Evolutionary conservation across 2,113 vertebrate genomes (phyloP).

Genomic region (Halichoerus grypus): DNA sequence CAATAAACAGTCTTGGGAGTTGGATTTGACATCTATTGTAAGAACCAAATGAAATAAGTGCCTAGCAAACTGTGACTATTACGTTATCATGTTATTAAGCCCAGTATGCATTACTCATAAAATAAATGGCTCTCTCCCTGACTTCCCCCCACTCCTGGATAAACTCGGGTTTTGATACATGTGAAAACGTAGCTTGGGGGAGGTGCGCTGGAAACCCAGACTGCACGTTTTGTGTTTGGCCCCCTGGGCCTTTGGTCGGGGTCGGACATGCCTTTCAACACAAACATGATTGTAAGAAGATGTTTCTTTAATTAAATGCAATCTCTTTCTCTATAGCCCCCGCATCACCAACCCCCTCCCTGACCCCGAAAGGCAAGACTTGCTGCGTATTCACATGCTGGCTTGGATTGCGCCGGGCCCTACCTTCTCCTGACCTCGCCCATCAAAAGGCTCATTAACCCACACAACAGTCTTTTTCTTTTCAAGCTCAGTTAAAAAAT

Average conservation of each 20-base stretch:
- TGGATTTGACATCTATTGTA: not conserved
- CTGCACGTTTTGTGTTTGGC: not conserved
- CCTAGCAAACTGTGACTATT: not conserved
- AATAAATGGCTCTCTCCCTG: not conserved
- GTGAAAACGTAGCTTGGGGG: not conserved
- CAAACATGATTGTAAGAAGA: constrained; percentile 65
- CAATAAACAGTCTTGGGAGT: not conserved
- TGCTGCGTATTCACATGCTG: not conserved
- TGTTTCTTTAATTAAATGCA: constrained; percentile 68
- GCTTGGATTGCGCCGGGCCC: not conserved
- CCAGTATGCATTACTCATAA: fast-evolving
- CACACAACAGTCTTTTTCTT: not conserved
- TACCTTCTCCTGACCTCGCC: not conserved
- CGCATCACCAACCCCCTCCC: not conserved
- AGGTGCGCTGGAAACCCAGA: not conserved
- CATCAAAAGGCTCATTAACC: not conserved
- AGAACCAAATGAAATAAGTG: not conserved
- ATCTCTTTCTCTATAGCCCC: constrained; percentile 60
- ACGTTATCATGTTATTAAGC: fast-evolving
- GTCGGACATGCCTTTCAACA: constrained; percentile 72
- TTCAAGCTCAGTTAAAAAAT: not conserved
- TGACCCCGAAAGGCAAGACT: constrained; percentile 63
- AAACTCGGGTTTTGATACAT: not conserved
- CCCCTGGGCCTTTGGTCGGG: not conserved
- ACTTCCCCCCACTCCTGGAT: not conserved